These are phyloP conservation scores for Eupithecia inturbata DNA, from an alignment of 2,888 invertebrate genomes.

Conservation along the genomic window DNA sequence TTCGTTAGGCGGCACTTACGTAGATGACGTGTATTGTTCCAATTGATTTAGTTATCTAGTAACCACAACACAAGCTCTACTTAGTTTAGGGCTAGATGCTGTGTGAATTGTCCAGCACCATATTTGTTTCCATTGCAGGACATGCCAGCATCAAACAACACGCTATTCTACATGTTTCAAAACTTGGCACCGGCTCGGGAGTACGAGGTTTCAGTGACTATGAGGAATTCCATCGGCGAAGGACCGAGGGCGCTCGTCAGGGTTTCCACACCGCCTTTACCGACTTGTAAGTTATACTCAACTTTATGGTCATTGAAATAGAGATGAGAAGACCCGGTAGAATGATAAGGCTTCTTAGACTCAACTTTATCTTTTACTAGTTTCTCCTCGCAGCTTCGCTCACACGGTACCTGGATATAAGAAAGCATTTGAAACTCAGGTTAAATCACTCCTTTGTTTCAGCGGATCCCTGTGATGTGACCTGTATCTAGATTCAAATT, in stretches of 20 bases:
- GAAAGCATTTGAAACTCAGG: too few relatives aligned
- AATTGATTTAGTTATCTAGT: too few relatives aligned
- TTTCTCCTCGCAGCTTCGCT: neutral
- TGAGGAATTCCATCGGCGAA: constrained; percentile 91
- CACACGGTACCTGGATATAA: neutral
- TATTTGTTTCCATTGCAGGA: constrained; percentile 80
- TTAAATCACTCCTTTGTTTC: too few relatives aligned
- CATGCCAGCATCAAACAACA: constrained; percentile 88
- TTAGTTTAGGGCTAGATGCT: too few relatives aligned
- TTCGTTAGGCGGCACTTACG: too few relatives aligned
- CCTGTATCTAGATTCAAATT: too few relatives aligned
- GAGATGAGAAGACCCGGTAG: too few relatives aligned
- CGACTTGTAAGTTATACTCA: constrained; percentile 80
- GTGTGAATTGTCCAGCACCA: too few relatives aligned
- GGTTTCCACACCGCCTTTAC: constrained; percentile 87
- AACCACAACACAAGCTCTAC: too few relatives aligned
- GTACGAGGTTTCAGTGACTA: constrained; percentile 91
- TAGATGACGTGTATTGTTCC: too few relatives aligned
- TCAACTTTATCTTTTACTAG: neutral
- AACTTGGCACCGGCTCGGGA: constrained; percentile 88
- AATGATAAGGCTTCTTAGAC: neutral
- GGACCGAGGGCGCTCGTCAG: constrained; percentile 88
- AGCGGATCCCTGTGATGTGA: too few relatives aligned
- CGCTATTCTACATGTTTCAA: constrained; percentile 90
- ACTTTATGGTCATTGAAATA: neutral